phyloP scores from a whole-genome alignment of 2,888 invertebrate species.

The Dasypogon diadema region DNA sequence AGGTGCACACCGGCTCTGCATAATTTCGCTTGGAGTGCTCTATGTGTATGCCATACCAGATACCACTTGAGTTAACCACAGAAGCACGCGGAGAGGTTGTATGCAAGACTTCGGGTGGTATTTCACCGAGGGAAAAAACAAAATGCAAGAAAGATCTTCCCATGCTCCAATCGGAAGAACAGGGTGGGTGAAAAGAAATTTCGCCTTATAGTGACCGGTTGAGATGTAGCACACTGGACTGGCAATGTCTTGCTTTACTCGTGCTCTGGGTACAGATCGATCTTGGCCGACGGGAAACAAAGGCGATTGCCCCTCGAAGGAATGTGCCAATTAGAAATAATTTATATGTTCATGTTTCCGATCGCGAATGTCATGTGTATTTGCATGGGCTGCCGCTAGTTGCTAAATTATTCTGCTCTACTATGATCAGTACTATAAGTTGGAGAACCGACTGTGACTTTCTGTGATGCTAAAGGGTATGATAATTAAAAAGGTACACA shows the following conservation, averaged over 20 bases:
- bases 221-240: constrained; percentile 5
- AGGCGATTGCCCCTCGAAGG: constrained; percentile 59
- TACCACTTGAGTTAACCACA: not conserved
- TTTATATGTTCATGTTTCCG: constrained; percentile 58
- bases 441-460: constrained; percentile 14
- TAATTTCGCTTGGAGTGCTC: constrained; percentile 19
- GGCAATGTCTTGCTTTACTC: constrained; percentile 23
- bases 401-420: not conserved
- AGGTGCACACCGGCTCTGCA: constrained; percentile 28
- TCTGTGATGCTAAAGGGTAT: constrained; percentile 26
- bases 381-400: not conserved
- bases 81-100: not conserved
- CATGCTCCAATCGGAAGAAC: constrained; percentile 48
- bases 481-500: constrained; percentile 33
- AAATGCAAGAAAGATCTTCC: constrained; percentile 35
- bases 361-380: constrained; percentile 11
- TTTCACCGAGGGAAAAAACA: constrained; percentile 31
- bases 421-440: not conserved
- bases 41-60: too few species aligned
- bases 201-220: not conserved
- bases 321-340: constrained; percentile 61
- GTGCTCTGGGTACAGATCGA: constrained; percentile 35
- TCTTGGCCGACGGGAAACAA: constrained; percentile 57
- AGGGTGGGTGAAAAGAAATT: constrained; percentile 40
- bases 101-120: constrained; percentile 35